Evolutionary conservation across 2,888 invertebrate genomes (phyloP).

Genomic region (Hymenopus coronatus): DNA sequence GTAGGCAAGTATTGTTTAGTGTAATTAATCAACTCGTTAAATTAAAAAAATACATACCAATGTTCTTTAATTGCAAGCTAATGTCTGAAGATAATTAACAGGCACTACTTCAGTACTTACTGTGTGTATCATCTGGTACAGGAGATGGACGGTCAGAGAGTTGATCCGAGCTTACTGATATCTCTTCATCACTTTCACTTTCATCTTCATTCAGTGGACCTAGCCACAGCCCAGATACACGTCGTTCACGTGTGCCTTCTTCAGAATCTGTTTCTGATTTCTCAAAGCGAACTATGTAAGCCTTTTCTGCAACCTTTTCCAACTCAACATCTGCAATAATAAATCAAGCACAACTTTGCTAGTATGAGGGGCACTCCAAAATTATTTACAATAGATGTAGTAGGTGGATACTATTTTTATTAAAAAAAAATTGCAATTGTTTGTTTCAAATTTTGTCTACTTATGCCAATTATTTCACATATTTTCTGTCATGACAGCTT

Average conservation of each 20-base stretch:
- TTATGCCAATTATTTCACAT: too few species aligned
- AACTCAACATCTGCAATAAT: background rate
- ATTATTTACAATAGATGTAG: too few species aligned
- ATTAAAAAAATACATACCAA: too few species aligned
- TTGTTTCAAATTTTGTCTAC: too few species aligned
- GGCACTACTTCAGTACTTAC: conserved; percentile 49
- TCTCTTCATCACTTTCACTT: conserved; percentile 36
- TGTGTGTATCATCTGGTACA: conserved; percentile 73
- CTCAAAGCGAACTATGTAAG: conserved; percentile 1
- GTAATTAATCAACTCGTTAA: too few species aligned
- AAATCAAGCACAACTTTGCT: background rate
- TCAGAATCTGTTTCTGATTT: conserved; percentile 37
- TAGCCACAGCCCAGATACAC: conserved; percentile 21
- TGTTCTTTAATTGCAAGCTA: too few species aligned
- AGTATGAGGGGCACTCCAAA: too few species aligned
- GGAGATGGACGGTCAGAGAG: conserved; percentile 61
- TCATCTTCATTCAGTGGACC: conserved; percentile 34
- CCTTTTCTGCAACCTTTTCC: conserved; percentile 19
- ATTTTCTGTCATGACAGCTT: too few species aligned
- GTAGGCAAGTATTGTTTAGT: too few species aligned
- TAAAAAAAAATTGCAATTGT: too few species aligned
- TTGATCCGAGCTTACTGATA: conserved; percentile 56
- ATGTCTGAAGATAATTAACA: conserved; percentile 17
- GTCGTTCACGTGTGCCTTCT: conserved; percentile 27
- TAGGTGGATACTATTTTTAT: too few species aligned